Percentiles rank a stretch among this genome's conserved stretches.
phyloP scores from a whole-genome alignment of 2,888 invertebrate species.

The Barypeithes pellucidus region DNA sequence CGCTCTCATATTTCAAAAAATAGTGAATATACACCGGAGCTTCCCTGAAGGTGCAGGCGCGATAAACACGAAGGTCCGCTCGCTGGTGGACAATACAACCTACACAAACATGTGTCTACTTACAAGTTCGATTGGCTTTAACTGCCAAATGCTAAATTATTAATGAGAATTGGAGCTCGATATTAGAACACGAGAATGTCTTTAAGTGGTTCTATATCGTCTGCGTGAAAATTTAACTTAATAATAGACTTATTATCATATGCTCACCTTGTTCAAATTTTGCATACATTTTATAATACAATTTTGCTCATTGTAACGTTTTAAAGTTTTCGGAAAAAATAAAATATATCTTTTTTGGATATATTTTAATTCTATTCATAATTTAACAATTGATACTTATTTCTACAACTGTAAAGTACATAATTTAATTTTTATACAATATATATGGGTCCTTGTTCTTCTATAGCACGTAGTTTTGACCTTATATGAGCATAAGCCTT shows the following conservation, averaged over 20 bases:
- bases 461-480: too few relatives aligned
- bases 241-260: background rate
- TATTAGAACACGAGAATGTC: conserved; percentile 28
- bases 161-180: conserved; percentile 45
- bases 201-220: conserved; percentile 16
- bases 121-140: conserved; percentile 38
- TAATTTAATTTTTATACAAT: too few relatives aligned
- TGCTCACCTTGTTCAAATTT: background rate
- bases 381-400: too few relatives aligned
- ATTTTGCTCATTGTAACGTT: too few relatives aligned
- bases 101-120: conserved; percentile 32
- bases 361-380: too few relatives aligned
- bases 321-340: too few relatives aligned
- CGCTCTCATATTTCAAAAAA: conserved; percentile 34
- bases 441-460: too few relatives aligned
- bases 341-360: too few relatives aligned
- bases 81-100: conserved; percentile 34
- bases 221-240: conserved; percentile 11
- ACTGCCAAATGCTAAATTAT: conserved; percentile 49
- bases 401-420: too few relatives aligned
- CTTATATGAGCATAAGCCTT: too few relatives aligned
- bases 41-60: conserved; percentile 40
- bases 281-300: background rate
- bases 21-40: conserved; percentile 8
- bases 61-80: conserved; percentile 38